Conservation (phyloP, 2,888 invertebrate genomes). For the Drosophila antonietae region DNA sequence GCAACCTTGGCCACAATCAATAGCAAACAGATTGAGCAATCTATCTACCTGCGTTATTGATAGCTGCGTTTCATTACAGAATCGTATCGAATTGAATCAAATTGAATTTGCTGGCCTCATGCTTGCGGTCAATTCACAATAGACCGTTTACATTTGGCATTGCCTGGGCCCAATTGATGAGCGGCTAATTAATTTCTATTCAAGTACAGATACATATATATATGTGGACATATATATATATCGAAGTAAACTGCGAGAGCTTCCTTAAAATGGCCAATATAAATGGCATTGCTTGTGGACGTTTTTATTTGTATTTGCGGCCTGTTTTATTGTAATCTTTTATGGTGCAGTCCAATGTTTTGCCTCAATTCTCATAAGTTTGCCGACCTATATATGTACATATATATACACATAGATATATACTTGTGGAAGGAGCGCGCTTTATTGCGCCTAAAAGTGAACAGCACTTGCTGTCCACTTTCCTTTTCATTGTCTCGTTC, state of each 20-base stretch:
- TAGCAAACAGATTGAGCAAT: slow-evolving; percentile 25
- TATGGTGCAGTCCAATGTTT: slow-evolving; percentile 62
- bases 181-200: slow-evolving; percentile 72
- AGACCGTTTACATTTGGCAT: slow-evolving; percentile 19
- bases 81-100: slow-evolving; percentile 8
- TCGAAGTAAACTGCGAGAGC: background rate
- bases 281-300: slow-evolving; percentile 59
- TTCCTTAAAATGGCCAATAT: slow-evolving; percentile 51
- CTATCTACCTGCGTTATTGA: slow-evolving; percentile 46
- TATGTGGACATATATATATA: background rate
- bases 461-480: slow-evolving; percentile 56
- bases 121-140: slow-evolving; percentile 14
- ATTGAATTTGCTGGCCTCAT: slow-evolving; percentile 18
- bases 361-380: slow-evolving; percentile 62
- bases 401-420: slow-evolving; percentile 7
- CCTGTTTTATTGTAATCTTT: slow-evolving; percentile 72
- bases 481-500: slow-evolving; percentile 50
- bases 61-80: slow-evolving; percentile 36
- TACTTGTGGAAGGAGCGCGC: background rate
- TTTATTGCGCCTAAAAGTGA: slow-evolving; percentile 57
- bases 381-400: slow-evolving; percentile 37
- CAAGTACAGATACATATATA: slow-evolving; percentile 22
- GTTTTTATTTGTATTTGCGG: slow-evolving; percentile 63
- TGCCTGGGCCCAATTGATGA: slow-evolving; percentile 34
- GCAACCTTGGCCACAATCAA: slow-evolving; percentile 36